Evolutionary conservation across 2,797 vertebrate genomes (phyloP).

Genomic region (Cirrhinus mrigala): DNA sequence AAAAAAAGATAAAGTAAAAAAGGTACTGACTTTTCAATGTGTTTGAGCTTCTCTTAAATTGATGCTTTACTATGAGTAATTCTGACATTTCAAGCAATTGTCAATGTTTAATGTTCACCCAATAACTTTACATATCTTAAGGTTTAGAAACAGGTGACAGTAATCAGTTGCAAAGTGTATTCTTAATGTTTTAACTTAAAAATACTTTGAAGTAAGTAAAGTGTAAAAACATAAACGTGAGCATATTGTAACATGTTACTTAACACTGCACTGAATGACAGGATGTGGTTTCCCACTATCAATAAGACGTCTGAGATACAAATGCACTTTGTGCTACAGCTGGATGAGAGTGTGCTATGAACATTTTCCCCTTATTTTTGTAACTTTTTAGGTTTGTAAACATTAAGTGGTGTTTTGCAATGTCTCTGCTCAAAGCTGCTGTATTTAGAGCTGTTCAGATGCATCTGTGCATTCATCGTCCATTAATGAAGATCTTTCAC

Average conservation of each 20-base stretch:
- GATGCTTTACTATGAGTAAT: too few relatives aligned
- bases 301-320: too few relatives aligned
- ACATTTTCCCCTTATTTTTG: not conserved
- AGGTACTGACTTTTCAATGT: too few relatives aligned
- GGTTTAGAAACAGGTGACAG: not conserved
- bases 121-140: not conserved
- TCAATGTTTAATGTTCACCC: not conserved
- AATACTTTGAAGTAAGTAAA: not conserved
- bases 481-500: conserved; percentile 1
- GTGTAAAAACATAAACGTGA: not conserved
- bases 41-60: too few relatives aligned
- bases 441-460: not conserved
- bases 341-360: not conserved
- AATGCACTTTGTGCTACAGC: not conserved
- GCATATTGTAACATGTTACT: too few relatives aligned
- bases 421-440: not conserved
- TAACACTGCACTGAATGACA: not conserved
- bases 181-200: not conserved
- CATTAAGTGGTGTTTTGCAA: not conserved
- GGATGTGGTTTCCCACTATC: not conserved
- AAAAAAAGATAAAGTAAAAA: too few relatives aligned
- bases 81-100: too few relatives aligned
- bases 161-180: not conserved
- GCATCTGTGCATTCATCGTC: not conserved
- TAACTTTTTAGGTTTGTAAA: not conserved